Conservation (phyloP, 2,797 vertebrate genomes). For the Etheostoma nigrum region DNA sequence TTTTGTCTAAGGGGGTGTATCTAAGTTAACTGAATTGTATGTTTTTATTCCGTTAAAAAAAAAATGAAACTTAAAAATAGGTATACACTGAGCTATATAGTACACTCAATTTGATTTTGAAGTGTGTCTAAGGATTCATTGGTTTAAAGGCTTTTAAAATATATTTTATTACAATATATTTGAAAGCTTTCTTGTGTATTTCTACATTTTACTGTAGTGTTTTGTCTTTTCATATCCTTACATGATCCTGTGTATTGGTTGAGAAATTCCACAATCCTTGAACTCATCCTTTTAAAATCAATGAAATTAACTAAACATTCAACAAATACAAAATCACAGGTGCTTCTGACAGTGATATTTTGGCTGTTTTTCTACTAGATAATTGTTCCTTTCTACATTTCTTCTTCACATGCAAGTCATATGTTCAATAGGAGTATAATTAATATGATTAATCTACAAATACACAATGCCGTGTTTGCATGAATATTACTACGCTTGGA, state of each 20-base stretch:
- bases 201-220: not conserved
- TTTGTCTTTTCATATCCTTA: not conserved
- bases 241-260: not conserved
- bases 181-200: not conserved
- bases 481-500: not conserved
- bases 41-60: too few species aligned
- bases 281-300: not conserved
- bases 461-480: not conserved
- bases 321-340: not conserved
- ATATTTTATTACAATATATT: not conserved
- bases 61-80: too few species aligned
- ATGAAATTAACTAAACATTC: not conserved
- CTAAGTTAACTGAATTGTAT: too few species aligned
- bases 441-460: not conserved
- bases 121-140: not conserved
- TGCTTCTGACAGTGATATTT: not conserved
- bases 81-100: not conserved
- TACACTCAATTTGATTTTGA: not conserved
- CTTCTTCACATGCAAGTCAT: not conserved
- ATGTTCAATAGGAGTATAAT: not conserved
- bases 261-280: not conserved
- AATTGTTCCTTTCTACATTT: not conserved
- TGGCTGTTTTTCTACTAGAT: too few species aligned
- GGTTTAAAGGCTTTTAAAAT: not conserved
- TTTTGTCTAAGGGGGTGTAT: too few species aligned